Evolutionary conservation across 2,113 vertebrate genomes (phyloP), one percentile per base, ranked within the genome.

Genomic region (Hydrochoerus hydrochaeris): DNA sequence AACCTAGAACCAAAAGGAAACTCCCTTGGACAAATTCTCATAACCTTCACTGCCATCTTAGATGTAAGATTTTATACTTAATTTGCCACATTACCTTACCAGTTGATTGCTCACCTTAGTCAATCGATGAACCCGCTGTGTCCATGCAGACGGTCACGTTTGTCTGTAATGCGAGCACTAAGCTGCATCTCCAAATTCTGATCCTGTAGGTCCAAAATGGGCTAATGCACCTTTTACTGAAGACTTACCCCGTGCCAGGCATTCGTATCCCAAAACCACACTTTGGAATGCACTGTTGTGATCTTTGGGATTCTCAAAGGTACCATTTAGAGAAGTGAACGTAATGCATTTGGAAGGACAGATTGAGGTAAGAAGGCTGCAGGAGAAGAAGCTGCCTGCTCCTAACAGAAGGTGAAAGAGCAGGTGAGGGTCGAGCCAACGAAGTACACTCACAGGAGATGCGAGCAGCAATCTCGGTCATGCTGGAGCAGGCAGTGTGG

Each of bases 31-130:
- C 94, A 78, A 96, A 88, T 95, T 97, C 89, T 93, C 91, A 91
- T 78, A 97, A 96, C 93, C 87, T 95, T 88, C 94, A 95, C 92
- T 93, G 87, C 88, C 95, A 97, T 98, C 95, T 97, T 95, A 92
- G 95, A 90, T 88, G 95, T 95, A 17, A 94, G 44, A 9, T 57
- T 58, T 30, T 11, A 35, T 65, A 32, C 46, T 83, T 41, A 58
- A 5, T 54, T 44, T 20, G 46, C 3, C 6, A 14, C 13, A 16
- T 77, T n/a, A 49, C 28, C 20, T 63, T 65, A 35, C 41, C 46
- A 77, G 13, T 49, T 49, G 80, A 0, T 92, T 32, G 19, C 11
- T 85, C 49, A 62, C n/a, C 20, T 71, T 32, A 52, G 30, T 80
- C 32, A 28, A 0, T 57, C 0, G 0, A 44, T 75, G n/a, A 80